A percentile compares a stretch with the other conserved stretches of the same genome.
These are phyloP conservation scores for Enteromius viviparus DNA, from an alignment of 2,797 vertebrate species.

Conservation along the genomic window DNA sequence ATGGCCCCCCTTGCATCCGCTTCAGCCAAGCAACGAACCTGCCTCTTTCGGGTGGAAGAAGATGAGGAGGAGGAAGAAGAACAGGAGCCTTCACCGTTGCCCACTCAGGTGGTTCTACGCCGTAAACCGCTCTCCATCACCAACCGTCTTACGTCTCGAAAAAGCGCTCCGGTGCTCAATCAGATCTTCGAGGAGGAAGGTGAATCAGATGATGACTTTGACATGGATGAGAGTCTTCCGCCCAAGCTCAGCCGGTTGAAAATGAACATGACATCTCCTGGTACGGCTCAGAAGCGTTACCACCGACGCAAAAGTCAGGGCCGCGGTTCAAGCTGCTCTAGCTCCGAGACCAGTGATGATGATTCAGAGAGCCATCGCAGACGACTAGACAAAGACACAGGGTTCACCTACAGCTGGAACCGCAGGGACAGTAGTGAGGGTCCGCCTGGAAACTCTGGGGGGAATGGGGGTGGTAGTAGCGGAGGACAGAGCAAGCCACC, in stretches of 20 bases:
- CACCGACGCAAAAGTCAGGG: conserved; percentile 95
- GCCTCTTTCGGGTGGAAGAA: conserved; percentile 93
- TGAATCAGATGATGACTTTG: conserved; percentile 94
- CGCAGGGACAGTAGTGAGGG: conserved; percentile 94
- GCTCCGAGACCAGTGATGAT: conserved; percentile 96
- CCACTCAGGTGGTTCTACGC: conserved; percentile 87
- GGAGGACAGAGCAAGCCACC: conserved; percentile 86
- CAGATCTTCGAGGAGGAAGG: conserved; percentile 99
- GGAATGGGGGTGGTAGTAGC: conserved; percentile 77
- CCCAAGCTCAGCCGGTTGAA: conserved; percentile 95
- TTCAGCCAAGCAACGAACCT: conserved; percentile 81
- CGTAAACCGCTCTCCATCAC: conserved; percentile 93
- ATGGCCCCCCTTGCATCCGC: conserved; percentile 56
- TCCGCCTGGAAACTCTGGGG: conserved; percentile 90
- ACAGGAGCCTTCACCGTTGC: conserved; percentile 84
- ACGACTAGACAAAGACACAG: conserved; percentile 90
- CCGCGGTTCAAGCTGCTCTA: conserved; percentile 94
- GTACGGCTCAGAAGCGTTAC: conserved; percentile 90
- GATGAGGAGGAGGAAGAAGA: conserved; percentile 98
- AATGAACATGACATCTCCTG: conserved; percentile 92
- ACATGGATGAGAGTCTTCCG: conserved; percentile 92
- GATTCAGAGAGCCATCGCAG: conserved; percentile 93
- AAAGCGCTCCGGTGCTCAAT: conserved; percentile 95
- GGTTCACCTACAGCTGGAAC: conserved; percentile 90
- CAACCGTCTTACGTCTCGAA: conserved; percentile 94